Evolutionary conservation across 37 sponge, comb jelly and placozoan genomes (phyloP), one percentile per base, ranked within the genome.

Genomic region (Diacarnus erythraeanus): DNA sequence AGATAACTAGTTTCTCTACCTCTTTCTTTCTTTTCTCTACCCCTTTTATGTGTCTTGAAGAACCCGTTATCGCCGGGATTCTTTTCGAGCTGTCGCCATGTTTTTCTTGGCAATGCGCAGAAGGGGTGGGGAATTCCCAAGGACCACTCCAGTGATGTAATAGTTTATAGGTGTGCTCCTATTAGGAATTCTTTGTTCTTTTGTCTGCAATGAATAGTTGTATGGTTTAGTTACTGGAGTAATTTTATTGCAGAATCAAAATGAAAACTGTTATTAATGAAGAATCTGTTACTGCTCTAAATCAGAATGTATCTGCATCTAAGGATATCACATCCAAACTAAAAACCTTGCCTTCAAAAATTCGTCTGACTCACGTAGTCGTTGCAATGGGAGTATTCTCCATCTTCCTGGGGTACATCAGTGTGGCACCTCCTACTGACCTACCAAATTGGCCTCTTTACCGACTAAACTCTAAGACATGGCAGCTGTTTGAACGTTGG

Each of bases 361-460:
- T 80, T 9, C 79, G 29, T 31, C 8, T 59, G 8, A 6, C 80
- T 2, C 79, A 86, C 69, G 29, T 92, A 18, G 58, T 80, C 30
- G 38, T 71, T 3, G 68, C 38, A 20, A 33, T 87, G 17, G 88
- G 77, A 29, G 34, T 87, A 10, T 59, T 75, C 44, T 87, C 92
- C n/a, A 69, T 92, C 17, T 69, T 87, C 20, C 51, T 92, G 2
- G 92, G 82, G 12, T 92, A 92, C 67, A 74, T 92, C 58, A 81
- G 92, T 64, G 77, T 92, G 10, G 92, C 92, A 30, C 92, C 92
- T 21, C 92, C 92, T 1, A 87, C 88, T 22, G 92, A 92, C 59
- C 84, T 92, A 0, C 92, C 92, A n/a, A 92, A 84, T 73, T 92
- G 92, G 92, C 92, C 92, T 10, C 88, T 87, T 22, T 92, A 92